phyloP scores from a whole-genome alignment of 2,888 invertebrate genomes.

The Hydroisotoma schaefferi region DNA sequence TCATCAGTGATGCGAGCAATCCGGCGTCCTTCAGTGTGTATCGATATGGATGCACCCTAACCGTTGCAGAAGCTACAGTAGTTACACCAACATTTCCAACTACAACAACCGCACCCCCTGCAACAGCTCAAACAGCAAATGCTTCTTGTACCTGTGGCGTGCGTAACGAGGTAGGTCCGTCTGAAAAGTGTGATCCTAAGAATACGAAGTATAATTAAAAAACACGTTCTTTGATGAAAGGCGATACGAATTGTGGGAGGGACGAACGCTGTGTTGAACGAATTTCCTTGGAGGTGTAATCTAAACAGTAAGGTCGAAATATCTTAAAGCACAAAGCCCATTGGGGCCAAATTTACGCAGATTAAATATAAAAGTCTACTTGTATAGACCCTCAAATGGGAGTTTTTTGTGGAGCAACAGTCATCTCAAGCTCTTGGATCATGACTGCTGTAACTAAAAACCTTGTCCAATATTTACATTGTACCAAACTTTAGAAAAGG shows the following conservation, averaged over 20 bases:
- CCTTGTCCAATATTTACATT: no score
- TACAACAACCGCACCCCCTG: not conserved
- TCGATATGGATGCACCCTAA: slow-evolving; percentile 13
- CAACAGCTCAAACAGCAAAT: slow-evolving; percentile 1
- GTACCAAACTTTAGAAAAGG: no score
- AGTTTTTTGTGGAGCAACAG: slow-evolving; percentile 38
- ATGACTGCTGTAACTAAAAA: slow-evolving; percentile 40
- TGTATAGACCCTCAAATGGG: slow-evolving; percentile 15
- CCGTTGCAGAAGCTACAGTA: slow-evolving; percentile 1
- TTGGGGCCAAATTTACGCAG: not conserved
- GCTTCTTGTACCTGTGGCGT: slow-evolving; percentile 25
- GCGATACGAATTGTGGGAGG: slow-evolving; percentile 41
- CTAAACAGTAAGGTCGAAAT: slow-evolving; percentile 16
- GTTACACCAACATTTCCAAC: not conserved
- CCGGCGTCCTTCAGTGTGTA: slow-evolving; percentile 8
- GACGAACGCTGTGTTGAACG: slow-evolving; percentile 17
- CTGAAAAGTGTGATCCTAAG: not conserved
- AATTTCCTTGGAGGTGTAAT: slow-evolving; percentile 41
- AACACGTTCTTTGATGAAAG: slow-evolving; percentile 6
- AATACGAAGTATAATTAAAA: not conserved
- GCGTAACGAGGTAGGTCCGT: slow-evolving; percentile 13
- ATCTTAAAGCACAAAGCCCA: not conserved
- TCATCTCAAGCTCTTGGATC: slow-evolving; percentile 28
- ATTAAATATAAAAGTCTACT: not conserved
- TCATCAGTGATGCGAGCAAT: slow-evolving; percentile 22